A percentile compares a stretch with the other conserved stretches of the same genome.
These are phyloP conservation scores for Patella vulgata DNA, from an alignment of 1,140 invertebrate species.

Conservation along the genomic window DNA sequence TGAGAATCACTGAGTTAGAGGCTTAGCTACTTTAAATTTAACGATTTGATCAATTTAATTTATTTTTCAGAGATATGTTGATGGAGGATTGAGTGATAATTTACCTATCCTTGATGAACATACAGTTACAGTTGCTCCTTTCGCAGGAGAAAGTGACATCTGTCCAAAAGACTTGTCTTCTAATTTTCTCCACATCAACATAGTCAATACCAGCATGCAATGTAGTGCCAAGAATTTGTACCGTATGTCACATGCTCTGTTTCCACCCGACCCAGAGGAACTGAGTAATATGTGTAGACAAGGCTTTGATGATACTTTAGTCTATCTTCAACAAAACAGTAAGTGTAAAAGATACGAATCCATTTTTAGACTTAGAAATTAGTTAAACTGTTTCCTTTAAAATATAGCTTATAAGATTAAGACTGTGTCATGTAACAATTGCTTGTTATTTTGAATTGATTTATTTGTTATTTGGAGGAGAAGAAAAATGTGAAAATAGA, in stretches of 20 bases:
- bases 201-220: slow-evolving; percentile 95
- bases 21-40: too few relatives aligned
- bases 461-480: too few relatives aligned
- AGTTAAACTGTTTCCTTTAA: too few relatives aligned
- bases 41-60: too few relatives aligned
- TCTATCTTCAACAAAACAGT: slow-evolving; percentile 90
- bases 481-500: too few relatives aligned
- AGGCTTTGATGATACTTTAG: slow-evolving; percentile 93
- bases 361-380: neutral
- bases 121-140: slow-evolving; percentile 97
- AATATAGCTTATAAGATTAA: too few relatives aligned
- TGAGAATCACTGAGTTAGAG: too few relatives aligned
- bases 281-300: slow-evolving; percentile 95
- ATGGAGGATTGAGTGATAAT: slow-evolving; percentile 97
- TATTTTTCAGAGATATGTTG: slow-evolving; percentile 86
- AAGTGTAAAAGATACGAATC: slow-evolving; percentile 30
- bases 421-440: too few relatives aligned
- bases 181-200: slow-evolving; percentile 74
- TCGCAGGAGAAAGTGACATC: slow-evolving; percentile 97
- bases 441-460: too few relatives aligned
- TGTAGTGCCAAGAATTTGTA: slow-evolving; percentile 80
- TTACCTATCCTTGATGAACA: slow-evolving; percentile 92
- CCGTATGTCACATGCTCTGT: slow-evolving; percentile 88
- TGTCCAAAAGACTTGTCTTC: slow-evolving; percentile 83
- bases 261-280: slow-evolving; percentile 92